Percentiles rank a stretch among this genome's conserved stretches.
Evolutionary conservation across 2,888 invertebrate genomes (phyloP).

Genomic region (Habroteleia sp.): DNA sequence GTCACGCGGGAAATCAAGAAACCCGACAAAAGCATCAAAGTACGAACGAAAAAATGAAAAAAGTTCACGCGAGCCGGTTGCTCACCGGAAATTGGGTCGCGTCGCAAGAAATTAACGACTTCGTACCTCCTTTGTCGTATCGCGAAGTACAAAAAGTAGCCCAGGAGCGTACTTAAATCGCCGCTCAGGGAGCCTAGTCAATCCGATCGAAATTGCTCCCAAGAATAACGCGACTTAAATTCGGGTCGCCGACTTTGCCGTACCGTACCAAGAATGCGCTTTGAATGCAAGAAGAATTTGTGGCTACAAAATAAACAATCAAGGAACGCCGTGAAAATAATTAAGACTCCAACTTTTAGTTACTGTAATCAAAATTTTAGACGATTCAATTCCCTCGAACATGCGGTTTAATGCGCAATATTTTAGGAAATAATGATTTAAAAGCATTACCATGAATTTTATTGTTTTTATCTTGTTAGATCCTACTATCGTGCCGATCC

Average conservation of each 20-base stretch:
- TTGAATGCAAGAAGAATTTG: not conserved
- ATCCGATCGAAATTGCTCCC: conserved; percentile 2
- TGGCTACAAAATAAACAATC: not conserved
- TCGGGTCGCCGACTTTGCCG: not conserved
- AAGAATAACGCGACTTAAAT: conserved; percentile 7
- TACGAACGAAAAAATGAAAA: conserved; percentile 45
- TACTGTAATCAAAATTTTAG: too few species aligned
- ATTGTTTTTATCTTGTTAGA: too few species aligned
- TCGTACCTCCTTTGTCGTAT: conserved; percentile 51
- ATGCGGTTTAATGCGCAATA: too few species aligned
- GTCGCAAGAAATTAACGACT: conserved; percentile 62
- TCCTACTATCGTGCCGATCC: too few species aligned
- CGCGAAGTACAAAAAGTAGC: conserved; percentile 31
- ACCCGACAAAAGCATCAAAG: conserved; percentile 50
- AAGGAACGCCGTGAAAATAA: too few species aligned
- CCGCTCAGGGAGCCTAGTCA: conserved; percentile 3
- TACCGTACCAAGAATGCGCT: too few species aligned
- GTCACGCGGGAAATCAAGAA: conserved; percentile 62
- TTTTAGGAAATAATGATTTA: too few species aligned
- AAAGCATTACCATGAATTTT: too few species aligned
- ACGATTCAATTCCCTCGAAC: too few species aligned
- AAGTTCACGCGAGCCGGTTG: conserved; percentile 46
- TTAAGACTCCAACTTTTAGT: too few species aligned
- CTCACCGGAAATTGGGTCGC: conserved; percentile 57
- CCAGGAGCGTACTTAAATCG: conserved; percentile 26